Evolutionary conservation across 2,113 vertebrate genomes (phyloP).

Genomic region (Cairina moschata): DNA sequence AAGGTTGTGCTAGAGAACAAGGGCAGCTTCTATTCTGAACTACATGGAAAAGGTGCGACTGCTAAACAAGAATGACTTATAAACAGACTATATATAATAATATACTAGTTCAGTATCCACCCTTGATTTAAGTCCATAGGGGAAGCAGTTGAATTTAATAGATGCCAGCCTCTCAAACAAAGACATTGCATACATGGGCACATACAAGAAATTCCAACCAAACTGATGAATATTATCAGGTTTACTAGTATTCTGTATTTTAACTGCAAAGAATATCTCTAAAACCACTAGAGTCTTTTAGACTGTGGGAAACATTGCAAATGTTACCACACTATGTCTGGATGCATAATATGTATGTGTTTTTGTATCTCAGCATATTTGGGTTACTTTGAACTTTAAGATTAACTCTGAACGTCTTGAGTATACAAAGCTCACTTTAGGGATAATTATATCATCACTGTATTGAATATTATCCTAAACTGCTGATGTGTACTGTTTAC

Average conservation of each 20-base stretch:
- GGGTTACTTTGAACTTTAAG: constrained; percentile 3
- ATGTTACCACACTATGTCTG: background rate
- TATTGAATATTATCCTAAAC: background rate
- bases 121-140: background rate
- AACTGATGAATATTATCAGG: background rate
- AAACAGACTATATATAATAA: background rate
- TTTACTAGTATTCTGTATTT: constrained; percentile 13
- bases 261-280: background rate
- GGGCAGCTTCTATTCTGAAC: background rate
- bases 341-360: background rate
- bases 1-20: background rate
- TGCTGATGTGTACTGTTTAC: background rate
- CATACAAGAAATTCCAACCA: background rate
- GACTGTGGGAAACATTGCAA: background rate
- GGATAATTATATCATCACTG: background rate
- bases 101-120: background rate
- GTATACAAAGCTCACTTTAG: background rate
- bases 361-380: background rate
- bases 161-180: background rate
- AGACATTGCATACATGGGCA: background rate
- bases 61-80: background rate
- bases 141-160: constrained; percentile 13
- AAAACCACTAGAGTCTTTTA: constrained; percentile 12
- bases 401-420: constrained; percentile 15
- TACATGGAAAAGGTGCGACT: background rate